phyloP scores from a whole-genome alignment of 2,797 vertebrate genomes.

The Pseudocheirus occidentalis region DNA sequence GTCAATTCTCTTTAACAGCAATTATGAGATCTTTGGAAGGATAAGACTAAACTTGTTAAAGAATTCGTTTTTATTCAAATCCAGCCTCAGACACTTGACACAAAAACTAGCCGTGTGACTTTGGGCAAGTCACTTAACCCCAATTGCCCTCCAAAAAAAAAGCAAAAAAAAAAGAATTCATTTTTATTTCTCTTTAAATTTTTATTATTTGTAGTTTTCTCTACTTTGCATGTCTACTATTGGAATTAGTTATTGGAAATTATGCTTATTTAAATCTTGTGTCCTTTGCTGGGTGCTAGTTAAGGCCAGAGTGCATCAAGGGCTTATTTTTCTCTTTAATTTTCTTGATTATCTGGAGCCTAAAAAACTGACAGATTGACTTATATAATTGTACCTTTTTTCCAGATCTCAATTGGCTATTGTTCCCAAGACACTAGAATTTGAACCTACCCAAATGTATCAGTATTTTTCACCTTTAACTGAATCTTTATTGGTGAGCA shows the following conservation, averaged over 20 bases:
- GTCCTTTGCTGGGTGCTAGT: no score
- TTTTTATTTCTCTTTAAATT: slow-evolving; percentile 26
- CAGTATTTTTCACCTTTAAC: slow-evolving; percentile 31
- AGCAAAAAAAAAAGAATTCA: no score
- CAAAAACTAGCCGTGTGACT: no score
- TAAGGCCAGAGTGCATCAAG: no score
- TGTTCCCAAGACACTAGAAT: not conserved
- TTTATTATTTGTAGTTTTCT: not conserved
- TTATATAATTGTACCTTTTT: slow-evolving; percentile 33
- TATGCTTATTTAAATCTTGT: no score
- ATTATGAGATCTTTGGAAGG: no score
- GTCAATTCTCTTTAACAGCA: no score
- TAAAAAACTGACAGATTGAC: not conserved
- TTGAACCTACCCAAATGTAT: not conserved
- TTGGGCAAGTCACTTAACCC: no score
- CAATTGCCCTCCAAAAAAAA: no score
- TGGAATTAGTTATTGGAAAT: no score
- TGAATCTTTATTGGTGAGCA: slow-evolving; percentile 15
- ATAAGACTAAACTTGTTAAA: no score
- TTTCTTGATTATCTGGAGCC: slow-evolving; percentile 15
- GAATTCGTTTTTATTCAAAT: slow-evolving; percentile 29
- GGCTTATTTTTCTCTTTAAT: not conserved
- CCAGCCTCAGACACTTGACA: no score
- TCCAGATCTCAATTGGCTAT: slow-evolving; percentile 35
- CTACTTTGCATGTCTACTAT: not conserved